Evolutionary conservation across 1,140 invertebrate species (phyloP).

Genomic region (Penaeus chinensis): DNA sequence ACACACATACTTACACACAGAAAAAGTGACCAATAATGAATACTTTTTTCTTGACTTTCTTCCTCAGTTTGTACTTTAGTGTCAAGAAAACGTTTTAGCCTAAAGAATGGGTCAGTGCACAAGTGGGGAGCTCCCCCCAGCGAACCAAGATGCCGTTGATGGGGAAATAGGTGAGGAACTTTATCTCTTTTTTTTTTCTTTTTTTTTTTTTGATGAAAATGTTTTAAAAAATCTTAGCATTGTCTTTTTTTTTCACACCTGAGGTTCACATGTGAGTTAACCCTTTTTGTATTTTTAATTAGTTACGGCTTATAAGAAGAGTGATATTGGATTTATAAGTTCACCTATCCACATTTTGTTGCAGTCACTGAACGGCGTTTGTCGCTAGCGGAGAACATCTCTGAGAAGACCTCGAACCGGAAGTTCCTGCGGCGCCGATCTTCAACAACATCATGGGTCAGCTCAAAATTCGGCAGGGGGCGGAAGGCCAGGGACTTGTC

Average conservation of each 20-base stretch:
- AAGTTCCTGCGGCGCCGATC: constrained; percentile 10
- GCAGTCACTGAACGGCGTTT: background rate
- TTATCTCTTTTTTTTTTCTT: background rate
- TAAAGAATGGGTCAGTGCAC: constrained; percentile 30
- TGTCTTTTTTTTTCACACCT: too few relatives aligned
- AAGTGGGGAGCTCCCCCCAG: constrained; percentile 29
- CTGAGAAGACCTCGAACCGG: background rate
- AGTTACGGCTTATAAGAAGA: too few relatives aligned
- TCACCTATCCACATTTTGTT: background rate
- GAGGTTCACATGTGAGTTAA: too few relatives aligned
- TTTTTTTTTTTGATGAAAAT: background rate
- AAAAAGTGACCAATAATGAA: too few relatives aligned
- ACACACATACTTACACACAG: too few relatives aligned
- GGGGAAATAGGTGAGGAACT: background rate
- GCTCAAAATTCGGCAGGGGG: background rate
- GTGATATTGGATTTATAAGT: too few relatives aligned
- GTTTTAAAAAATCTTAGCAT: too few relatives aligned
- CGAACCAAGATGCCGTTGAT: background rate
- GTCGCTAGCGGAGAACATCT: background rate
- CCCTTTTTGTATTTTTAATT: too few relatives aligned
- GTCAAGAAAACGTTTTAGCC: too few relatives aligned
- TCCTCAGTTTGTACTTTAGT: too few relatives aligned
- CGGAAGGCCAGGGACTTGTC: constrained; percentile 24
- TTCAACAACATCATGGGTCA: background rate
- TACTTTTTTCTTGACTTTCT: too few relatives aligned